A percentile compares a stretch with the other conserved stretches of the same genome.
Evolutionary conservation across 2,113 vertebrate genomes (phyloP).

Genomic region (Zingel zingel): DNA sequence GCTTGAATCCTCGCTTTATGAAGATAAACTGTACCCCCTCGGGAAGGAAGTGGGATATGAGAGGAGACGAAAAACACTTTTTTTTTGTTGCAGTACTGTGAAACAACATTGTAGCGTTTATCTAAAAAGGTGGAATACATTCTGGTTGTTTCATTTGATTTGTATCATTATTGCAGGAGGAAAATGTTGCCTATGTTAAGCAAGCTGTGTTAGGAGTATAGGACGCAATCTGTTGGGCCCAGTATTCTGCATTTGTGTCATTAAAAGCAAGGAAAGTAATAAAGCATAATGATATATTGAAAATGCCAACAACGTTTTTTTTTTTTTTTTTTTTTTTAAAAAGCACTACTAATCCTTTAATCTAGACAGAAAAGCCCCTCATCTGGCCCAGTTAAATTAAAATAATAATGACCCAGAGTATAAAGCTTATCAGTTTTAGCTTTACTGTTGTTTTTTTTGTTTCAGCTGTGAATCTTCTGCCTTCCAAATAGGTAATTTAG

Average conservation of each 20-base stretch:
- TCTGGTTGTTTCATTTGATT: not conserved
- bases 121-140: not conserved
- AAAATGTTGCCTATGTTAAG: not conserved
- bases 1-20: constrained; percentile 53
- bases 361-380: not conserved
- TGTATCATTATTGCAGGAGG: constrained; percentile 12
- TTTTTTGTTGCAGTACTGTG: constrained; percentile 11
- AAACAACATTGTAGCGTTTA: constrained; percentile 20
- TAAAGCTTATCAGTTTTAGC: not conserved
- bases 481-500: constrained; percentile 19
- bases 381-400: constrained; percentile 9
- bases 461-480: constrained; percentile 4
- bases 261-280: not conserved
- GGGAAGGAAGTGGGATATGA: constrained; percentile 28
- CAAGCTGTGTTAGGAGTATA: not conserved
- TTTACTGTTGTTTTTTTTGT: constrained; percentile 36
- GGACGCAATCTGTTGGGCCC: not conserved
- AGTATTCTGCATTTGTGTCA: constrained; percentile 5
- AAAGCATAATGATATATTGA: constrained; percentile 1
- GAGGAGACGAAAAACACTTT: constrained; percentile 4
- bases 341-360: not conserved
- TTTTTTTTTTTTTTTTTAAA: not conserved
- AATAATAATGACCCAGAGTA: constrained; percentile 12
- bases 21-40: constrained; percentile 65
- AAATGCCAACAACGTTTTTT: not conserved